phyloP scores from a whole-genome alignment of 2,113 vertebrate species.

The Podarcis muralis region DNA sequence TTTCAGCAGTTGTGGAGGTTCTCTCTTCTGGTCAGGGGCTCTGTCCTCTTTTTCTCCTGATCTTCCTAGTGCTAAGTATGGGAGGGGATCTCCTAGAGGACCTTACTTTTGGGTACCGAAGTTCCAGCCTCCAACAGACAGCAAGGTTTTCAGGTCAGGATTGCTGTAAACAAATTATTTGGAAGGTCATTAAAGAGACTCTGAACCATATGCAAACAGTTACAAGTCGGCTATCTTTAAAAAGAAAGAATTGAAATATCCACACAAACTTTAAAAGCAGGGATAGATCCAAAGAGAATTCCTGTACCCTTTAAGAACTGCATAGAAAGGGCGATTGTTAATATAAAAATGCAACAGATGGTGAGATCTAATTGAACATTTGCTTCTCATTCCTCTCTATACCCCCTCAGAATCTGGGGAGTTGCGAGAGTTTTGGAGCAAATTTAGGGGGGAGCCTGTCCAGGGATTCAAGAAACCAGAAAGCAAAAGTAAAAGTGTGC shows the following conservation, averaged over 20 bases:
- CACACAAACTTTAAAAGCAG: not conserved
- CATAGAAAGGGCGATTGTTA: not conserved
- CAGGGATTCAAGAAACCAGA: no score
- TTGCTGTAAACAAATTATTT: conserved; percentile 57
- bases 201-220: not conserved
- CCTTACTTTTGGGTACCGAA: conserved; percentile 62
- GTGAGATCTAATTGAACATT: not conserved
- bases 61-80: not conserved
- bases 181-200: not conserved
- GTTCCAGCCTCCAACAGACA: conserved; percentile 57
- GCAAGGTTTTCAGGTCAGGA: conserved; percentile 71
- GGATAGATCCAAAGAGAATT: not conserved
- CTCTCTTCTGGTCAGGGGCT: not conserved
- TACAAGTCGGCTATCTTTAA: not conserved
- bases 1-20: not conserved
- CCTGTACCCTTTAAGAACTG: not conserved
- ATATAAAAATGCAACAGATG: not conserved
- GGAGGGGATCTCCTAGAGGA: not conserved
- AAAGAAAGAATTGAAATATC: not conserved
- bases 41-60: not conserved
- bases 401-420: no score
- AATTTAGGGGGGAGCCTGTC: no score
- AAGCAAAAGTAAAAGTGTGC: no score
- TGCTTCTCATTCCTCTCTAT: no score
- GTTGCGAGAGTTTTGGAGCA: no score